A percentile compares a stretch with the other conserved stretches of the same genome.
These are phyloP conservation scores for Microcebus jonahi DNA, from an alignment of 2,113 vertebrate species.

Conservation along the genomic window DNA sequence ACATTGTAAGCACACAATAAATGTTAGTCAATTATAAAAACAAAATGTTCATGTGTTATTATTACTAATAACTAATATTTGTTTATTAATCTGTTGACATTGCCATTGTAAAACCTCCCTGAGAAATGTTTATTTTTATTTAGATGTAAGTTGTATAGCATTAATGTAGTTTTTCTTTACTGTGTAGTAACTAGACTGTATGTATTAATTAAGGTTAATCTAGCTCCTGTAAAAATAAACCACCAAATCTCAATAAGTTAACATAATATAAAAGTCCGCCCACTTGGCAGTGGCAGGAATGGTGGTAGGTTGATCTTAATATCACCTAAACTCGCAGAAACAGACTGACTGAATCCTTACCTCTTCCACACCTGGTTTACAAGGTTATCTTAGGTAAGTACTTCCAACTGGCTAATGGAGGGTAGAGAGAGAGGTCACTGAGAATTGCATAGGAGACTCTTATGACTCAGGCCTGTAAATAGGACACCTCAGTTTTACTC, in stretches of 20 bases:
- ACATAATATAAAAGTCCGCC: background rate
- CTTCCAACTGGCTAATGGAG: background rate
- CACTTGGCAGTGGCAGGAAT: background rate
- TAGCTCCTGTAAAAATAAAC: background rate
- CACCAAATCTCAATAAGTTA: background rate
- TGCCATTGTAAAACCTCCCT: background rate
- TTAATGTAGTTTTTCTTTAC: background rate
- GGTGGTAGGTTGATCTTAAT: background rate
- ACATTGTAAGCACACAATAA: background rate
- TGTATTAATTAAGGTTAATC: background rate
- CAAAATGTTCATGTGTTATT: background rate
- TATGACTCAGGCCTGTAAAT: background rate
- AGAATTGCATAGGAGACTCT: background rate
- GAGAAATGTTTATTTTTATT: constrained; percentile 23
- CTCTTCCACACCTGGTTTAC: background rate
- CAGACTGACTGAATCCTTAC: background rate
- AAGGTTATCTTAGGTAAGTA: background rate
- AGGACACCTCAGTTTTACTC: background rate
- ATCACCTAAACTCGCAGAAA: background rate
- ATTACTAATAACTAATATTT: background rate
- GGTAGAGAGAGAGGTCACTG: background rate
- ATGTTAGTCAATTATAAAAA: background rate
- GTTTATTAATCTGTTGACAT: background rate
- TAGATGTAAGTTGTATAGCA: background rate
- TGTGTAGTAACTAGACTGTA: background rate